A percentile compares a stretch with the other conserved stretches of the same genome.
Evolutionary conservation across 2,113 vertebrate species (phyloP).

Genomic region (Atractosteus spatula): DNA sequence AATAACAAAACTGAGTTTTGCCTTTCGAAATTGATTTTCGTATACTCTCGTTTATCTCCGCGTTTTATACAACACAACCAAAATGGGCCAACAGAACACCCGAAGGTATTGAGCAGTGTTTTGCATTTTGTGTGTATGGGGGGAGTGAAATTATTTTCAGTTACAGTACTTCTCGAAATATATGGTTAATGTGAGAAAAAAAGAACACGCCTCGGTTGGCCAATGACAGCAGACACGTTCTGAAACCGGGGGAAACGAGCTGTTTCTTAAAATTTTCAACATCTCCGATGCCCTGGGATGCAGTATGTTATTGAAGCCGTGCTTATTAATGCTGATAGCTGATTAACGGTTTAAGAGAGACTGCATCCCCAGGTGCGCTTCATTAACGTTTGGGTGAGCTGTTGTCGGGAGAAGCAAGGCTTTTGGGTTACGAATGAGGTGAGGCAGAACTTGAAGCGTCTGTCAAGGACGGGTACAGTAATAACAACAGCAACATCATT

Average conservation of each 20-base stretch:
- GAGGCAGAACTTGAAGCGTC: slow-evolving; percentile 14
- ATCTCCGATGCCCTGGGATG: background rate
- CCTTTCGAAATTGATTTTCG: background rate
- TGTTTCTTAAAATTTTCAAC: background rate
- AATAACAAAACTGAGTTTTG: background rate
- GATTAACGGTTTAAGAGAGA: background rate
- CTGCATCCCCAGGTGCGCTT: background rate
- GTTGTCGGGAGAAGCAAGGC: slow-evolving; percentile 5
- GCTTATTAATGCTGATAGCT: background rate
- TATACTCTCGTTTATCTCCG: background rate
- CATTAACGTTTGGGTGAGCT: background rate
- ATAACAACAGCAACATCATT: slow-evolving; percentile 25
- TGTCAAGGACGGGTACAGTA: slow-evolving; percentile 23
- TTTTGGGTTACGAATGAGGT: slow-evolving; percentile 10
- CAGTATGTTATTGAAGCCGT: background rate
- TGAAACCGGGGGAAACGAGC: background rate
- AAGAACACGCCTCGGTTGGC: background rate
- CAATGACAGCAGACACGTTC: background rate
- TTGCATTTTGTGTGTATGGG: background rate
- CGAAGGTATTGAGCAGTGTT: background rate
- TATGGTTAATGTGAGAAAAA: background rate
- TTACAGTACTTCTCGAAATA: background rate
- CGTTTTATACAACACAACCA: background rate
- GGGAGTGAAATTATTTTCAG: background rate
- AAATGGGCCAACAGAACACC: background rate